Base-by-base conservation (phyloP, 2,113 vertebrate species). In the Panurus biarmicus region DNA sequence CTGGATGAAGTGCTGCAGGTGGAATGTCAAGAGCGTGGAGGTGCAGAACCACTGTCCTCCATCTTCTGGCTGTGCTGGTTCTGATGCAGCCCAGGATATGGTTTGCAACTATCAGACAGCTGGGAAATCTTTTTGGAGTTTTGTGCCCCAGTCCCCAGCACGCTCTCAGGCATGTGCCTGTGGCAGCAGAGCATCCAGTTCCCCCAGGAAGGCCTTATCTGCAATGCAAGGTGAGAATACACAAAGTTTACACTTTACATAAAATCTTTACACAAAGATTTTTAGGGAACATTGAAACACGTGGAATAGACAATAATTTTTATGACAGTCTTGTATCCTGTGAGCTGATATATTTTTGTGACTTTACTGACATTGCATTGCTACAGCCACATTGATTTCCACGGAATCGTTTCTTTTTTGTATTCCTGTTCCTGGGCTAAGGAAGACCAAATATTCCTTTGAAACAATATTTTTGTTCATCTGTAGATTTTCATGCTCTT, bases 11-110 rank as follows among this genome's bases (percentile, higher is more conserved):
- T 7, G 4, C 10, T 57, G 29, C 24, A 35, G 29, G 40, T 48
- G 60, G 5, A 26, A 21, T 40, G 28, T 47, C 40, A 47, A 2
- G 2, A 3, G 36, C 1, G 0, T 18, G 8, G 23, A 65, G 42
- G 20, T 35, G 16, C 42, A 85, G 31, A 50, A 35, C 48, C 21
- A 11, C 24, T 35, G 33, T 31, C 21, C 54, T 51, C 36, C 36
- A 31, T 25, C 13, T 44, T 19, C 31, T 36, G 47, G 36, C 21
- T 14, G 7, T 23, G 15, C 31, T 44, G 56, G 12, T 35, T 51
- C 56, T 36, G 38, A 25, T 31, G 38, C 56, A 71, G 38, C 38
- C 21, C 33, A 53, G 33, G 21, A 21, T 50, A 29, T 20, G 15
- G 36, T 42, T 60, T 9, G 5, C 24, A 70, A 51, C 29, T 50